These are phyloP conservation scores for Neogobius melanostomus DNA, from an alignment of 2,113 vertebrate species.

Conservation along the genomic window DNA sequence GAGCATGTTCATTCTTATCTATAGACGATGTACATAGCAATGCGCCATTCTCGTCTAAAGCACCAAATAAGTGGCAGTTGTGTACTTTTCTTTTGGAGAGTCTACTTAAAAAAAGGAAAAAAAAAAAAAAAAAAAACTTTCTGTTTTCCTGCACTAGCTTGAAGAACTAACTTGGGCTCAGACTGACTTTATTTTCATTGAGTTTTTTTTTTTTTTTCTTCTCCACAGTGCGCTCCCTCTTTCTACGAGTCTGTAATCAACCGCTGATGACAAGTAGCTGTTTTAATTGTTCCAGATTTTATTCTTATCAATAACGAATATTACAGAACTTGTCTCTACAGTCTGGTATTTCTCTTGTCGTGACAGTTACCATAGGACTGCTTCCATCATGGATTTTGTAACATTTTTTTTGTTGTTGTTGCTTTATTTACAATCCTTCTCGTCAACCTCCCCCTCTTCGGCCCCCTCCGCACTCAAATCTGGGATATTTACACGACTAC, in stretches of 20 bases:
- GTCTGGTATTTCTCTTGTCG: constrained; percentile 72
- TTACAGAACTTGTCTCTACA: constrained; percentile 59
- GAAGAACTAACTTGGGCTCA: constrained; percentile 64
- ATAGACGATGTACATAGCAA: constrained; percentile 69
- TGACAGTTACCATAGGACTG: constrained; percentile 79
- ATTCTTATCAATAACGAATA: constrained; percentile 56
- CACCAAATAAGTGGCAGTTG: constrained; percentile 71
- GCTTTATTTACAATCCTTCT: constrained; percentile 67
- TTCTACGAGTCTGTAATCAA: constrained; percentile 76
- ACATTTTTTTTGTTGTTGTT: constrained; percentile 62
- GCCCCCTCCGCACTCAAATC: constrained; percentile 56
- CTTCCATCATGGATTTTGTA: constrained; percentile 77
- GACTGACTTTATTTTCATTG: constrained; percentile 35
- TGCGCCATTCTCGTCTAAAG: constrained; percentile 58
- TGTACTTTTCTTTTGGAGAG: constrained; percentile 60
- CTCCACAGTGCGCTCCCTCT: constrained; percentile 55
- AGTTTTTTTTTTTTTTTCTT: constrained; percentile 17
- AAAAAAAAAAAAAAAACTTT: background rate
- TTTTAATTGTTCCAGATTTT: constrained; percentile 75
- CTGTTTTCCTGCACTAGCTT: constrained; percentile 67
- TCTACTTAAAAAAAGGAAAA: constrained; percentile 1
- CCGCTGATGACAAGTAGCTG: constrained; percentile 74
- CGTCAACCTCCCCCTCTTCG: constrained; percentile 8
- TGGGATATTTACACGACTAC: constrained; percentile 44
- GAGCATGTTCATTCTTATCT: constrained; percentile 75